phyloP scores from a whole-genome alignment of 2,113 vertebrate genomes.

The Benitochromis conjunctus region DNA sequence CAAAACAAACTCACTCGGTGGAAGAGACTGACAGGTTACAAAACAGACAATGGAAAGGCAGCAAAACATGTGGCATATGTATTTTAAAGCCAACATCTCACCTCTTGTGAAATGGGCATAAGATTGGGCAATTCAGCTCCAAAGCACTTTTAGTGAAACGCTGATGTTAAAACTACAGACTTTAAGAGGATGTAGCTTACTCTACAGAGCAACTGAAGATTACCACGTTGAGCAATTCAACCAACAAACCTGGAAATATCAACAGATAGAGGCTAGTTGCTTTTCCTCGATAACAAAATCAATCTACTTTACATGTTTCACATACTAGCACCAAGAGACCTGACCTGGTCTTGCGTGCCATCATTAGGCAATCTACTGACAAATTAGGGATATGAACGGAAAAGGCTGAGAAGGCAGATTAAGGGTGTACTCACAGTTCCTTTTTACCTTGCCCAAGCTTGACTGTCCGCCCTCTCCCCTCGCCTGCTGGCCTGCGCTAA shows the following conservation, averaged over 20 bases:
- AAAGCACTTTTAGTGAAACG: not conserved
- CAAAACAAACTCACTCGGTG: conserved; percentile 37
- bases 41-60: not conserved
- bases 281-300: not conserved
- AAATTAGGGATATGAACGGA: not conserved
- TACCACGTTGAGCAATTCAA: not conserved
- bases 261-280: not conserved
- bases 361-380: not conserved
- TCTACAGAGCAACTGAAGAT: not conserved
- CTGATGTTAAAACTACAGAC: not conserved
- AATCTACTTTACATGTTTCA: not conserved
- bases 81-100: not conserved
- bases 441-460: not conserved
- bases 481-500: not conserved
- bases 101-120: not conserved
- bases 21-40: conserved; percentile 24
- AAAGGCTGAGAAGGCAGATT: not conserved
- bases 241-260: not conserved
- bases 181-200: not conserved
- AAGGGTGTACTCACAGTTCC: not conserved
- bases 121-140: not conserved
- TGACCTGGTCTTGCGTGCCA: not conserved
- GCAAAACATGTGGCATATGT: not conserved
- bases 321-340: not conserved
- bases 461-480: not conserved